Percentiles rank a stretch among this genome's conserved stretches.
These are phyloP conservation scores for Bugulina stolonifera DNA, from an alignment of 2,888 invertebrate genomes.

Conservation along the genomic window DNA sequence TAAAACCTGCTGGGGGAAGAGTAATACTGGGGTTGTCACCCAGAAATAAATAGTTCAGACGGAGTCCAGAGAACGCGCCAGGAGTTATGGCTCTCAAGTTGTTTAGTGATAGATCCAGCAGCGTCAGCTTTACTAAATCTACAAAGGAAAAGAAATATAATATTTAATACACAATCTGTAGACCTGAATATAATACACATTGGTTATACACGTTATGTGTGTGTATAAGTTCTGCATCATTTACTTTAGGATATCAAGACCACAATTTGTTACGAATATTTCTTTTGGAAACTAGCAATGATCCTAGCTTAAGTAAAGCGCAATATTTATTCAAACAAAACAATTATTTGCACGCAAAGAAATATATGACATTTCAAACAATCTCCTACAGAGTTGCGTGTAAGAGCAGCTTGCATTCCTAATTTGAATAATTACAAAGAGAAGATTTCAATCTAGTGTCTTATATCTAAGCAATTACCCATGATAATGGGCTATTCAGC, in stretches of 20 bases:
- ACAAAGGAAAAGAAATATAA: not conserved
- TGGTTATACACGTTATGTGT: no score
- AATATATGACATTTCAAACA: not conserved
- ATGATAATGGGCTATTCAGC: no score
- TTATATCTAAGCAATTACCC: no score
- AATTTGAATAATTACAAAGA: no score
- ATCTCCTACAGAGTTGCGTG: not conserved
- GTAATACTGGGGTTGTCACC: conserved; percentile 18
- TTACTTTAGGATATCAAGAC: no score
- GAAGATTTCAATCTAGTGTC: no score
- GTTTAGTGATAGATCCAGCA: conserved; percentile 11
- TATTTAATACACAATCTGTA: not conserved
- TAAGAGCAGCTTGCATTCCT: no score
- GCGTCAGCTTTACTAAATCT: conserved; percentile 11
- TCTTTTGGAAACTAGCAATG: no score
- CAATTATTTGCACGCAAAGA: not conserved
- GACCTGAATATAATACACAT: no score
- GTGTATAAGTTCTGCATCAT: no score
- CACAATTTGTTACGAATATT: no score
- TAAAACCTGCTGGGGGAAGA: not conserved
- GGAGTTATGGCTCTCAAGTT: not conserved
- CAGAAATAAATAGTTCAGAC: conserved; percentile 11
- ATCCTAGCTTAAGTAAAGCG: not conserved
- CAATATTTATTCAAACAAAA: not conserved
- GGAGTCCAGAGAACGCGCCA: not conserved